Conservation (phyloP, 2,113 vertebrate species). For the Macrotus californicus region DNA sequence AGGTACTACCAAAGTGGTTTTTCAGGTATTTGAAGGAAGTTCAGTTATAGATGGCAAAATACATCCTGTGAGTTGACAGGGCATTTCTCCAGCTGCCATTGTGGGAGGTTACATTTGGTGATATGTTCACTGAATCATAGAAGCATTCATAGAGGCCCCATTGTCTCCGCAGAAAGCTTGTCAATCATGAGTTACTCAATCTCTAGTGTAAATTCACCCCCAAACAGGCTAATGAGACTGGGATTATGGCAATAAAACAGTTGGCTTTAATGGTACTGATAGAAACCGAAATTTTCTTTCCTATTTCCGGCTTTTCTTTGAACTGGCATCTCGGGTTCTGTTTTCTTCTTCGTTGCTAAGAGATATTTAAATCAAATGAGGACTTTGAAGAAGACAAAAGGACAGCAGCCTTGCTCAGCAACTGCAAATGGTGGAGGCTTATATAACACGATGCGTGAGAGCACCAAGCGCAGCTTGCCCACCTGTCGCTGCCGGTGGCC, state of each 20-base stretch:
- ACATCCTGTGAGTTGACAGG: neutral
- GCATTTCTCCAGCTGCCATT: neutral
- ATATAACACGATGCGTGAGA: neutral
- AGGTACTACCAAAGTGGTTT: neutral
- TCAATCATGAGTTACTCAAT: slow-evolving; percentile 35
- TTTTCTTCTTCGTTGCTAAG: neutral
- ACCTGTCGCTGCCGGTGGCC: neutral
- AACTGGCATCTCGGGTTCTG: neutral
- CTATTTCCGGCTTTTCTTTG: slow-evolving; percentile 41
- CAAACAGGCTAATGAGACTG: neutral
- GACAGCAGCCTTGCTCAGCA: neutral
- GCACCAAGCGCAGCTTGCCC: neutral
- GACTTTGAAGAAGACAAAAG: neutral
- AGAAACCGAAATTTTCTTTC: slow-evolving; percentile 8
- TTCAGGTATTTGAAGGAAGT: neutral
- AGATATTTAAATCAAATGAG: neutral
- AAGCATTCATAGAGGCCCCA: slow-evolving; percentile 38
- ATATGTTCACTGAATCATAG: neutral
- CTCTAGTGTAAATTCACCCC: neutral
- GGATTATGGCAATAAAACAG: slow-evolving; percentile 11
- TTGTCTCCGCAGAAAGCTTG: slow-evolving; percentile 36
- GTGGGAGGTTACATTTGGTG: neutral
- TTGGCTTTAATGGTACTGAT: neutral
- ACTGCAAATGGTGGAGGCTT: neutral
- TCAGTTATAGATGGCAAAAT: neutral